phyloP scores from a whole-genome alignment of 2,113 vertebrate genomes.

The Otolemur garnettii region DNA sequence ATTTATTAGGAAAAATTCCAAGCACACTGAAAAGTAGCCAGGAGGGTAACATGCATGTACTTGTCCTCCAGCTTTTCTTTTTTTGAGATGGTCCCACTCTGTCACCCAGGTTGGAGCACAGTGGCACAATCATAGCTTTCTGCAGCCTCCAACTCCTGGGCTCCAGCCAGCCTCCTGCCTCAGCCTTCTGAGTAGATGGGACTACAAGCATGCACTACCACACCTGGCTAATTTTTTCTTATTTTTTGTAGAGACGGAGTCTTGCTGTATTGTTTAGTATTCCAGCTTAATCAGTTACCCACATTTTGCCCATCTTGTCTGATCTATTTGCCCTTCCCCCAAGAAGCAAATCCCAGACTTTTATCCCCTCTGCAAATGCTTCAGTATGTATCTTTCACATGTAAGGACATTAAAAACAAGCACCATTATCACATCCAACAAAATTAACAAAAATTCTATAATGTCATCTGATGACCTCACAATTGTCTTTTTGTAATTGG shows the following conservation, averaged over 20 bases:
- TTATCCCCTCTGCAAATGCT: neutral
- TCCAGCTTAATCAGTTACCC: neutral
- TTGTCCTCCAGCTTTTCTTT: no score
- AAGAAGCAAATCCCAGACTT: neutral
- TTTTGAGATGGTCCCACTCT: no score
- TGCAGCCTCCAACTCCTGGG: no score
- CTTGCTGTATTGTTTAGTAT: no score
- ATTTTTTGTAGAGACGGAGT: no score
- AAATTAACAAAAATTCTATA: neutral
- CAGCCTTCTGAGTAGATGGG: no score
- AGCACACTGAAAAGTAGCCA: neutral
- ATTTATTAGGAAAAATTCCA: constrained; percentile 21
- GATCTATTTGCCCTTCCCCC: neutral
- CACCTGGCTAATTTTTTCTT: no score
- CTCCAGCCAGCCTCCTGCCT: no score
- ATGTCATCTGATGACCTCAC: neutral
- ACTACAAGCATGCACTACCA: no score
- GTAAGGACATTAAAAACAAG: neutral
- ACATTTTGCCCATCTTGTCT: neutral
- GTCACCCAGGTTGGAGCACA: no score
- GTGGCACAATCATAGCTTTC: no score
- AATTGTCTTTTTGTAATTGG: neutral
- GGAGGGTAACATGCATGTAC: neutral
- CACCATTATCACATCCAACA: neutral
- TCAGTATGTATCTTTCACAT: neutral